Base-by-base conservation (phyloP, 2,888 invertebrate species). In the Ophion slaviceki region DNA sequence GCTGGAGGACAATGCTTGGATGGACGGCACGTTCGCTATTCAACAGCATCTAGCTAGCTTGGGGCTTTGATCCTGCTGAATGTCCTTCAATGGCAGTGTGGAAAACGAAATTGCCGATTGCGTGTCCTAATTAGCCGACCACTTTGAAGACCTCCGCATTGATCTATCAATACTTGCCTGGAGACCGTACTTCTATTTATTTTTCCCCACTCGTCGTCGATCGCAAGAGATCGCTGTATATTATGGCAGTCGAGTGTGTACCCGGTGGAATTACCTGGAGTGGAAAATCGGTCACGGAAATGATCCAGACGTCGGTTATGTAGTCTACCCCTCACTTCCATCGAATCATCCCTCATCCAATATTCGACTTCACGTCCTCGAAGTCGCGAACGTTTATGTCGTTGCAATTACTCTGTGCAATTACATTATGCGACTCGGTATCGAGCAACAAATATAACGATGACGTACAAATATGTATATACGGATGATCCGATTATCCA, bases 281-380 rank as follows among this genome's bases (percentile, higher is more conserved):
- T 17, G 32, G 82, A 77, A 85, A 85, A 78, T 76, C 76, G 53
- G 24, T 79, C 71, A 66, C 79, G 85, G 85, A 86, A 86, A 86
- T 86, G 62, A 86, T 14, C 62, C 36, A 86, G 85, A 86, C 85
- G 61, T 59, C 79, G 67, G 47, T 71, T 45, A 81, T 74, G 20
- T 57, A 28, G 67, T 57, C 14, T 53, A 14, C 64, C 45, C 53
- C 45, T 61, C 53, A 70, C 62, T 36, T 53, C 62, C 32, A 59
- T 36, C 75, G 57, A 28, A 11, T 71, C 28, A 40, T 10, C 10
- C 66, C 45, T 14, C 36, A 74, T 74, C 40, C 53, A 57, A 76
- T 78, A 75, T 82, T 79, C 61, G 47, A 82, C 76, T 47, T 14
- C 71, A 28, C 53, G 11, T 66, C 36, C 17, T 20, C 57, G 57